Evolutionary conservation across 2,888 invertebrate genomes (phyloP).

Genomic region (Tinea semifulvella): DNA sequence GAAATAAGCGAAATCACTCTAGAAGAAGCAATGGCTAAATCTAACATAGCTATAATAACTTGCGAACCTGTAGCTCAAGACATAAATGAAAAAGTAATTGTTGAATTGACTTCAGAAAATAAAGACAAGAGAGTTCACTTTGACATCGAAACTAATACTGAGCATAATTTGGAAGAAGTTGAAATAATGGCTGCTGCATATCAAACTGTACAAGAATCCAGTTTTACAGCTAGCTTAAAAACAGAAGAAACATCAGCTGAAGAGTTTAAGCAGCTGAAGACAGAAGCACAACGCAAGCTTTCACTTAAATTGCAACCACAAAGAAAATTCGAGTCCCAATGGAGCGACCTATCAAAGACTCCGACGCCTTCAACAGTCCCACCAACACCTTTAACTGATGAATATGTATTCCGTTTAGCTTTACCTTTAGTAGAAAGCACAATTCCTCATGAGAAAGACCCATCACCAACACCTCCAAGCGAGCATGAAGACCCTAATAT

Average conservation of each 20-base stretch:
- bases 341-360: constrained; percentile 21
- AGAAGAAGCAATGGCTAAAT: constrained; percentile 17
- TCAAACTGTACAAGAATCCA: background rate
- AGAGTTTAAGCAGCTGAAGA: constrained; percentile 17
- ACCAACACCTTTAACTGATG: constrained; percentile 50
- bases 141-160: constrained; percentile 16
- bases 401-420: constrained; percentile 47
- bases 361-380: constrained; percentile 39
- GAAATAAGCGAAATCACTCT: constrained; percentile 23
- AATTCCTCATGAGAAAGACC: constrained; percentile 28
- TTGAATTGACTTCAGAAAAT: constrained; percentile 18
- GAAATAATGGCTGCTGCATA: constrained; percentile 19
- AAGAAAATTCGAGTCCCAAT: background rate
- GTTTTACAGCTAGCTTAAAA: constrained; percentile 6
- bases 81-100: background rate
- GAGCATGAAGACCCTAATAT: constrained; percentile 42
- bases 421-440: constrained; percentile 42
- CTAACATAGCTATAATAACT: constrained; percentile 12
- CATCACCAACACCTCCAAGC: constrained; percentile 25
- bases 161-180: constrained; percentile 16
- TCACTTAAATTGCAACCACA: constrained; percentile 1
- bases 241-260: constrained; percentile 22
- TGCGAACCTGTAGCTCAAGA: background rate
- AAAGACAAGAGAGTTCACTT: constrained; percentile 20
- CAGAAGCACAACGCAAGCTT: constrained; percentile 14